Percentiles rank a stretch among this genome's conserved stretches.
Conservation (phyloP, 2,797 vertebrate genomes). For the Jordanella pulchra region DNA sequence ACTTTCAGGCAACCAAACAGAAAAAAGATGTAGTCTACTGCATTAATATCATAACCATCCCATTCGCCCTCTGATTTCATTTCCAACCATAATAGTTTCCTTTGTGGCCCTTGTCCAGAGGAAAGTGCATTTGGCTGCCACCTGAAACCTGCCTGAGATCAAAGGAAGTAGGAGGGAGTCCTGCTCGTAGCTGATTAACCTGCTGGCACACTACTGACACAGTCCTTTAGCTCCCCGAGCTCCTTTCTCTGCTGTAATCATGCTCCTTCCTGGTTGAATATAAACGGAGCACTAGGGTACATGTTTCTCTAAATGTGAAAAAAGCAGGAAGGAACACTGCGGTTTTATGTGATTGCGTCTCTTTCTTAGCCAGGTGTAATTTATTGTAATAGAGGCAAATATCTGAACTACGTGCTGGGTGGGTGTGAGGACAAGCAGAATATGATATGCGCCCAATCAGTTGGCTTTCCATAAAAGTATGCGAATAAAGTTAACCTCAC, state of each 20-base stretch:
- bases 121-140: slow-evolving; percentile 58
- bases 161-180: slow-evolving; percentile 64
- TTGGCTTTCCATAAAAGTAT: neutral
- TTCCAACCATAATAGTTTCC: slow-evolving; percentile 39
- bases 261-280: slow-evolving; percentile 52
- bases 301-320: slow-evolving; percentile 25
- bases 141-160: slow-evolving; percentile 63
- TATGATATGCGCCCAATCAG: neutral
- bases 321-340: neutral
- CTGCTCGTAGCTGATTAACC: slow-evolving; percentile 74
- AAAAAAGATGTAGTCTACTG: neutral
- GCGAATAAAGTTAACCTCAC: slow-evolving; percentile 7
- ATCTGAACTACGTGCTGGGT: slow-evolving; percentile 7
- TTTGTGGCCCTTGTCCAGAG: slow-evolving; percentile 59
- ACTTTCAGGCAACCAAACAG: slow-evolving; percentile 19
- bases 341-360: slow-evolving; percentile 21
- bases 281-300: slow-evolving; percentile 43
- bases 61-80: slow-evolving; percentile 33
- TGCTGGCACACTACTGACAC: slow-evolving; percentile 59
- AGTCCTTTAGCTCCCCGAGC: slow-evolving; percentile 57
- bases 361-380: neutral
- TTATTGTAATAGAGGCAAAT: slow-evolving; percentile 17
- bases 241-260: slow-evolving; percentile 42
- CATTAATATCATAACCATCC: slow-evolving; percentile 16
- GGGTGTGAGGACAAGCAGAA: neutral